Evolutionary conservation across 2,797 vertebrate species (phyloP), one percentile per base, ranked within the genome.

Genomic region (Sebastes flavidus): DNA sequence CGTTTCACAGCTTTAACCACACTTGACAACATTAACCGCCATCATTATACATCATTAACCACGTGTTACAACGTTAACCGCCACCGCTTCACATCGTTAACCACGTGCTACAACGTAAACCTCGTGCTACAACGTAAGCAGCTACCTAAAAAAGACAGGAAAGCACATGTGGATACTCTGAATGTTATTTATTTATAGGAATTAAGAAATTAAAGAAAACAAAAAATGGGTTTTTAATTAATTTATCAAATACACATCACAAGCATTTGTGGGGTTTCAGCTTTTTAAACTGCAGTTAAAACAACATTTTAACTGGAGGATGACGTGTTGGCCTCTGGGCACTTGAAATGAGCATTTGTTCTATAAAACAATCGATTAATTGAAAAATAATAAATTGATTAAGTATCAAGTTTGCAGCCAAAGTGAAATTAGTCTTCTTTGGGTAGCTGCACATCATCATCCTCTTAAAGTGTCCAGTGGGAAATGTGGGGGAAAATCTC

Each of bases 121-220:
- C 16, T 8, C 7, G 3, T 2, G 42, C 16, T 46, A 18, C 42
- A 49, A 49, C 16, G 16, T 49, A 18, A 49, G 6, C 14, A 65
- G 52, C 38, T 4, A 32, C 38, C 9, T 42, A 27, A 61, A 49
- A 54, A 81, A 65, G 46, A 61, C 72, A 29, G 14, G 0, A 1
- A 49, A 74, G 24, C 42, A 71, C 32, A 78, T 4, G 4, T 4
- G 8, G 7, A 38, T 18, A 59, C 27, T 76, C 82, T 30, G 10
- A 72, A 56, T 30, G 66, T 61, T 49, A 52, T 90, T 88, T 86
- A 88, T 82, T 88, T 36, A 72, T 49, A 25, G 32, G 36, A 71
- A 71, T 60, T 38, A 78, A 77, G 61, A 82, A 60, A 75, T 36
- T 24, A 87, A 27, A 52, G 18, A 58, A 49, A 16, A 18, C 29